Conservation (phyloP, 2,113 vertebrate genomes). For the Antigone vipio region DNA sequence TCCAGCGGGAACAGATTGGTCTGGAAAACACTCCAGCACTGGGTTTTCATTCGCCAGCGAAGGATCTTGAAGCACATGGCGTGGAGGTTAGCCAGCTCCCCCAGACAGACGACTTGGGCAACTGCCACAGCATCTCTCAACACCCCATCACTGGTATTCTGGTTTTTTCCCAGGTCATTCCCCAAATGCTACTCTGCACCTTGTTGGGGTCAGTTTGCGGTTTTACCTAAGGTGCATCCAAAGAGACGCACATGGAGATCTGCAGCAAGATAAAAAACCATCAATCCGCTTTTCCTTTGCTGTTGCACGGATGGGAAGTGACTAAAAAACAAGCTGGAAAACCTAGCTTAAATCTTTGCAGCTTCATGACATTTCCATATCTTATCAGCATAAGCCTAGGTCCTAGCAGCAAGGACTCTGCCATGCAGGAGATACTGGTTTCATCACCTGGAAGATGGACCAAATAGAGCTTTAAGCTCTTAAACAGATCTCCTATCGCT, state of each 20-base stretch:
- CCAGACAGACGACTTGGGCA: not conserved
- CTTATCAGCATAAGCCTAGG: not conserved
- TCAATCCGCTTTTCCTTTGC: not conserved
- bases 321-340: not conserved
- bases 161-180: not conserved
- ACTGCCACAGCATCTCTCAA: not conserved
- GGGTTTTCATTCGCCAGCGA: not conserved
- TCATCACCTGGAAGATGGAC: not conserved
- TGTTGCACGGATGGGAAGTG: not conserved
- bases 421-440: not conserved
- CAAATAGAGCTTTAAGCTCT: not conserved
- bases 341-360: fast-evolving
- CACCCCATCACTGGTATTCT: not conserved
- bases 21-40: not conserved
- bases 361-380: fast-evolving
- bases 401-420: not conserved
- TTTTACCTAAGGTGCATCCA: not conserved
- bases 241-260: fast-evolving
- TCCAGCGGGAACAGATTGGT: not conserved
- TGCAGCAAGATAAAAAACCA: not conserved
- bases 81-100: not conserved
- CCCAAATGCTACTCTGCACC: not conserved
- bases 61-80: not conserved
- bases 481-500: no score
- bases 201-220: fast-evolving